phyloP scores from a whole-genome alignment of 2,113 vertebrate genomes.

The Alethe castanea region DNA sequence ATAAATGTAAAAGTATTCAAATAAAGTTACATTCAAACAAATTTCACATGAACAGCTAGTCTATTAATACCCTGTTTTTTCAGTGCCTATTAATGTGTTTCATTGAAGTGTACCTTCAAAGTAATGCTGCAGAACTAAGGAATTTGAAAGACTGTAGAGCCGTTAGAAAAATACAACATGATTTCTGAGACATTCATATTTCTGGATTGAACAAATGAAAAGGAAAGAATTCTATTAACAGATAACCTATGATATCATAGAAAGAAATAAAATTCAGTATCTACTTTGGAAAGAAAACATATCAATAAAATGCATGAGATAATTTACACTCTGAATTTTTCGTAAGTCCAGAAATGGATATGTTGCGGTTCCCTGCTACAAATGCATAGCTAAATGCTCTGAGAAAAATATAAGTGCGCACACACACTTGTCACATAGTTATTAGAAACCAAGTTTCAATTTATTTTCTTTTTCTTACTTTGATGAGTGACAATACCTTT shows the following conservation, averaged over 20 bases:
- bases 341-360: background rate
- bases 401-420: background rate
- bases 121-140: background rate
- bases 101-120: background rate
- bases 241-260: background rate
- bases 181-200: background rate
- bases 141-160: background rate
- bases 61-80: background rate
- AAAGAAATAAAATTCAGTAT: background rate
- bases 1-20: background rate
- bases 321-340: background rate
- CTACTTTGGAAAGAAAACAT: background rate
- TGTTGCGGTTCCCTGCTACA: background rate
- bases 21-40: background rate
- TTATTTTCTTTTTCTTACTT: background rate
- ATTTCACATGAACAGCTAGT: background rate
- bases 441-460: background rate
- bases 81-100: background rate
- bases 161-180: background rate
- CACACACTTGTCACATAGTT: background rate
- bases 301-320: background rate
- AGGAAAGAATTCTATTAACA: background rate
- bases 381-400: background rate
- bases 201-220: background rate
- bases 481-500: background rate